Base-by-base conservation (phyloP, 2,113 vertebrate genomes). In the Furnarius figulus region DNA sequence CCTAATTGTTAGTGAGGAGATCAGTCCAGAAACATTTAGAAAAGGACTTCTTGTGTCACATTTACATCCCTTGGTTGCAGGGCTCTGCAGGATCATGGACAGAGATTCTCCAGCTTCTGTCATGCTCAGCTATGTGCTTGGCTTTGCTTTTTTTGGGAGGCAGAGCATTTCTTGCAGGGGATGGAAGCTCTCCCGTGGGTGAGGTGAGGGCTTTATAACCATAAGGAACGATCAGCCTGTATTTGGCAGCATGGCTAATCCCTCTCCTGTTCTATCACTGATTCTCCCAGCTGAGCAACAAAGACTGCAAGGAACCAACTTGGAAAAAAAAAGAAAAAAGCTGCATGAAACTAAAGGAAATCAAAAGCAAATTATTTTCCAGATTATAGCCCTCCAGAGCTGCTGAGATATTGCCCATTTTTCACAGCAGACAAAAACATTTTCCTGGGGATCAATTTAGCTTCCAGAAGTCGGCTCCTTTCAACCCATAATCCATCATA, bases 341-440 rank as follows among this genome's bases (percentile, higher is more conserved):
- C 80, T 86, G 28, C 81, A 74, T 31, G 81, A 95, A 96, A 96
- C 96, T 75, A 95, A 97, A 94, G 83, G 97, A 96, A 97, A 97
- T 98, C 97, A 98, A 98, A 98, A 98, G 97, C 97, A 98, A 98
- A 98, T 98, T 96, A 98, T 98, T 98, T 98, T 97, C 97, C 81
- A 98, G 97, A 98, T 98, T 97, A 97, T 96, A 96, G 97, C 96
- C 87, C 97, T 92, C 85, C 89, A 96, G 98, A 95, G 98, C 98
- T 67, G 97, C 98, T 97, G 98, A 98, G 98, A 98, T 98, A 98
- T 97, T 85, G 98, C 97, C 99, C 99, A 99, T 99, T 99, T 99
- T 99, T 99, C 99, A 99, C 97, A 98, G 98, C 99, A 99, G 99
- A 99, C 99, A 99, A 99, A 99, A 99, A 99, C 99, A 99, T 99